Evolutionary conservation across 1,140 invertebrate species (phyloP).

Genomic region (Solen grandis): DNA sequence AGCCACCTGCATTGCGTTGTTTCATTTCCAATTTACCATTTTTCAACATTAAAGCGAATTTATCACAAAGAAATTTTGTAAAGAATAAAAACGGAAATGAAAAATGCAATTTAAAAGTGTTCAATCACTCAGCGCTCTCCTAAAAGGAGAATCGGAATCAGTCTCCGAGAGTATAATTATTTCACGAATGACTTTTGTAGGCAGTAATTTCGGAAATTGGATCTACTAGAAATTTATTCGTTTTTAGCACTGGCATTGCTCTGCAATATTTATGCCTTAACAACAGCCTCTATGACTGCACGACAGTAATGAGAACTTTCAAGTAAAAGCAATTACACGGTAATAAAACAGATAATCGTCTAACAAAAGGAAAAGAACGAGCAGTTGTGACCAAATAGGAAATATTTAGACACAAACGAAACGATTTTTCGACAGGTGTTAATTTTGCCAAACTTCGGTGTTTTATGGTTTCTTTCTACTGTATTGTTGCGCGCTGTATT

Average conservation of each 20-base stretch:
- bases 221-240: conserved; percentile 37
- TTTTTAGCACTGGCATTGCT: conserved; percentile 9
- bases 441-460: conserved; percentile 25
- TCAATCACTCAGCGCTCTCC: too few species aligned
- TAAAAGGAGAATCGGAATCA: too few species aligned
- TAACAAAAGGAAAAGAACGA: conserved; percentile 30
- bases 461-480: conserved; percentile 27
- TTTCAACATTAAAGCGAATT: too few species aligned
- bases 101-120: too few species aligned
- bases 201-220: conserved; percentile 20
- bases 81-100: too few species aligned
- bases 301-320: not conserved
- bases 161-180: too few species aligned
- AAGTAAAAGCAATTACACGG: conserved; percentile 10
- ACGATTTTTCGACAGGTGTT: conserved; percentile 43
- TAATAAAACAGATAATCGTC: conserved; percentile 20
- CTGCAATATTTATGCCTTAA: conserved; percentile 13
- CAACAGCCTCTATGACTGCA: not conserved
- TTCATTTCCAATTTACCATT: too few species aligned
- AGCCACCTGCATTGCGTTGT: too few species aligned
- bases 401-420: conserved; percentile 35
- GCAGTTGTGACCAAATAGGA: conserved; percentile 1
- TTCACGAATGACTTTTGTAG: too few species aligned
- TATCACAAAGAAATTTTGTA: too few species aligned
- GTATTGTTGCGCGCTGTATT: not conserved